Conservation (phyloP, 2,888 invertebrate genomes). For the Anorthoa munda region DNA sequence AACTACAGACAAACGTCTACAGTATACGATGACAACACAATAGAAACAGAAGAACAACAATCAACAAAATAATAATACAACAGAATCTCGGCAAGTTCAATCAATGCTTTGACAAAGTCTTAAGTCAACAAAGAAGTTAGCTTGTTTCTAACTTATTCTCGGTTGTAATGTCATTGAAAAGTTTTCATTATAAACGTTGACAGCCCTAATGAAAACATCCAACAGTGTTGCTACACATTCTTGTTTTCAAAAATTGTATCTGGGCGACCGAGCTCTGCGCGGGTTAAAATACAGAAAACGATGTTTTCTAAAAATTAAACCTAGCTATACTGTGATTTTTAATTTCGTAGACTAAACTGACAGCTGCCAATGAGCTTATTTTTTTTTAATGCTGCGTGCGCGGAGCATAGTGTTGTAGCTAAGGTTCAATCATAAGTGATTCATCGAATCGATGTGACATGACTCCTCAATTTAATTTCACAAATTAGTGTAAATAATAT, state of each 20-base stretch:
- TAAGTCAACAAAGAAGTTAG: conserved; percentile 48
- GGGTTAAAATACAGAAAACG: too few species aligned
- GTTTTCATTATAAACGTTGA: conserved; percentile 31
- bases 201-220: conserved; percentile 1
- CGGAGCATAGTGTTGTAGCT: too few species aligned
- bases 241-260: background rate
- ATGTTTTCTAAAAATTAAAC: too few species aligned
- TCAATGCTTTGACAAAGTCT: conserved; percentile 39
- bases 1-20: conserved; percentile 18
- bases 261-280: too few species aligned
- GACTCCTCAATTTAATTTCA: too few species aligned
- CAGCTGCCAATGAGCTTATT: too few species aligned
- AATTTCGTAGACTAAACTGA: too few species aligned
- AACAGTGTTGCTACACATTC: background rate
- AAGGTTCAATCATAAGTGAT: too few species aligned
- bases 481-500: too few species aligned
- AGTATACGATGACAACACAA: conserved; percentile 9
- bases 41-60: conserved; percentile 39
- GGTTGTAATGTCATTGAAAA: conserved; percentile 43
- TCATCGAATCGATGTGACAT: too few species aligned
- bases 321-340: too few species aligned
- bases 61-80: conserved; percentile 41
- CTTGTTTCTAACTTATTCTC: conserved; percentile 36
- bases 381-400: too few species aligned
- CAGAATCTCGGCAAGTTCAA: conserved; percentile 36